Evolutionary conservation across 1,140 invertebrate species (phyloP).

Genomic region (Gyrodactylus salaris): DNA sequence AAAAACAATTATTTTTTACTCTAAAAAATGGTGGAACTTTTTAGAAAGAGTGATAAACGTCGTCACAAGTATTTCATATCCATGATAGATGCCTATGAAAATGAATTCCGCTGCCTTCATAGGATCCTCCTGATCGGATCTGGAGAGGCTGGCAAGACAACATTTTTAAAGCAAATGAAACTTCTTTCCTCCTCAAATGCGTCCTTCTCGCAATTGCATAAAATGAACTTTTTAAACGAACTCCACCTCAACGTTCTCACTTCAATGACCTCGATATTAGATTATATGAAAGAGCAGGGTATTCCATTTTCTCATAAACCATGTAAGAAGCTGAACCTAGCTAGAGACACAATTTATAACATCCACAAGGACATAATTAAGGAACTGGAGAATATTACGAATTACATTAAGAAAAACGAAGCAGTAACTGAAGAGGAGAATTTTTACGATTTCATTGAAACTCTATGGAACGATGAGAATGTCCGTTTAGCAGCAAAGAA

Average conservation of each 20-base stretch:
- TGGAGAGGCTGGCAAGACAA: background rate
- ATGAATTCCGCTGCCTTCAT: background rate
- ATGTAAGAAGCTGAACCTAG: background rate
- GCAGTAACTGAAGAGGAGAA: background rate
- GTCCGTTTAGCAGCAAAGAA: background rate
- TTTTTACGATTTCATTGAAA: background rate
- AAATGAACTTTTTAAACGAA: background rate
- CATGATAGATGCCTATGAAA: background rate
- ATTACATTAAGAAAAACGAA: background rate
- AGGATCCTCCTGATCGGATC: background rate
- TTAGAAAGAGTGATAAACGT: background rate
- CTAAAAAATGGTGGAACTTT: background rate
- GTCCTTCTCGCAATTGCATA: background rate
- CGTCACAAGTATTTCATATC: background rate
- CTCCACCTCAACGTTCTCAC: background rate
- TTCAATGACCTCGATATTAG: background rate
- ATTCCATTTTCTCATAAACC: background rate
- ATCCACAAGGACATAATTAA: background rate
- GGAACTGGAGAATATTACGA: background rate
- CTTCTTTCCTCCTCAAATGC: background rate
- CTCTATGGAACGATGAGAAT: background rate
- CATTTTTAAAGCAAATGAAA: conserved; percentile 2
- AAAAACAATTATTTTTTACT: no score
- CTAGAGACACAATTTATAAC: background rate
- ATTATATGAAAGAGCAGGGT: background rate